Evolutionary conservation across 2,888 invertebrate species (phyloP).

Genomic region (Xanthorhoe designata): DNA sequence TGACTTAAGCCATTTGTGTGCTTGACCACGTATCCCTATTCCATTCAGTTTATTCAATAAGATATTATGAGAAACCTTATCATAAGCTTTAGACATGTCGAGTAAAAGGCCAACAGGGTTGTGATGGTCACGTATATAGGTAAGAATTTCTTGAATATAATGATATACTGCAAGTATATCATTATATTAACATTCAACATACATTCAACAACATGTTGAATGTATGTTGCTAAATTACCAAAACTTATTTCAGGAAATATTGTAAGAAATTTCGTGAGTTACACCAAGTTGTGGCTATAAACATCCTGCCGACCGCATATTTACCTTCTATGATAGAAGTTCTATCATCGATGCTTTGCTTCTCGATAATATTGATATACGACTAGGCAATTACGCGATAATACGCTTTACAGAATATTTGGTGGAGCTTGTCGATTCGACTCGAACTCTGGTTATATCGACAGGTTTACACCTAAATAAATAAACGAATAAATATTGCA

Average conservation of each 20-base stretch:
- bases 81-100: too few species aligned
- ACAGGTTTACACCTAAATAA: slow-evolving; percentile 51
- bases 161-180: too few species aligned
- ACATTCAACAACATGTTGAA: too few species aligned
- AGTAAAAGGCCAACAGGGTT: too few species aligned
- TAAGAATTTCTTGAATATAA: too few species aligned
- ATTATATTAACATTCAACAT: too few species aligned
- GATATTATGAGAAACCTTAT: too few species aligned
- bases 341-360: not conserved
- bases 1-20: too few species aligned
- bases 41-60: too few species aligned
- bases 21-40: too few species aligned
- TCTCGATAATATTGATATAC: not conserved
- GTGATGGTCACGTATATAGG: too few species aligned
- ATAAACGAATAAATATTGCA: slow-evolving; percentile 59
- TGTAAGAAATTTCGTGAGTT: slow-evolving; percentile 12
- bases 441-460: slow-evolving; percentile 31
- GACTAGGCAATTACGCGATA: not conserved
- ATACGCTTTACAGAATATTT: slow-evolving; percentile 20
- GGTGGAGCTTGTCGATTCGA: slow-evolving; percentile 19
- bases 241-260: not conserved
- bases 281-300: not conserved
- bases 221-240: too few species aligned
- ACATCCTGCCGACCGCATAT: slow-evolving; percentile 14
- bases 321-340: slow-evolving; percentile 4